These are phyloP conservation scores for Tachina fera DNA, from an alignment of 2,888 invertebrate genomes.

Conservation along the genomic window DNA sequence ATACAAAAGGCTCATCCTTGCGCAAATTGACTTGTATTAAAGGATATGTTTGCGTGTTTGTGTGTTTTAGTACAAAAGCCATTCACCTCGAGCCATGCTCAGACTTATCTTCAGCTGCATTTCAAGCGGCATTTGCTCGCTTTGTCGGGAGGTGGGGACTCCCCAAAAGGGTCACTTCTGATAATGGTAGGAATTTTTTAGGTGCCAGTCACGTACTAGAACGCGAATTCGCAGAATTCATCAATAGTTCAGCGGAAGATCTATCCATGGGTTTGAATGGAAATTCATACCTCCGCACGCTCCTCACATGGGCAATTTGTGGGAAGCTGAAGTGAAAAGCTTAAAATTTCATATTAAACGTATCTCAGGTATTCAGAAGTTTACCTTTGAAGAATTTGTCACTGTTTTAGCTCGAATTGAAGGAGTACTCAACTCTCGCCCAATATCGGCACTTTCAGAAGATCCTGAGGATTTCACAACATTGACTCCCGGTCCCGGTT, in stretches of 20 bases:
- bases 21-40: neutral
- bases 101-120: too few relatives aligned
- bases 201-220: conserved; percentile 19
- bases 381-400: too few relatives aligned
- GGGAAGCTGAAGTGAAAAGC: conserved; percentile 39
- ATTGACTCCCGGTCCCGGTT: conserved; percentile 55
- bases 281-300: conserved; percentile 23
- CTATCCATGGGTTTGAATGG: conserved; percentile 47
- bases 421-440: too few relatives aligned
- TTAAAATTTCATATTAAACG: too few relatives aligned
- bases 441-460: too few relatives aligned
- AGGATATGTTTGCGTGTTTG: neutral
- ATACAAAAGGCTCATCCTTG: neutral
- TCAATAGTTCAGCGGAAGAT: neutral
- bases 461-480: neutral
- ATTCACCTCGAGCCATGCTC: neutral
- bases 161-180: neutral
- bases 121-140: neutral
- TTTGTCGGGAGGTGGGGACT: conserved; percentile 2
- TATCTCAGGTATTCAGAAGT: too few relatives aligned
- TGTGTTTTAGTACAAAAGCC: neutral
- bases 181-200: conserved; percentile 47
- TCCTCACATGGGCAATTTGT: conserved; percentile 59
- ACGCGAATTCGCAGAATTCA: conserved; percentile 11
- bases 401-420: neutral